phyloP scores from a whole-genome alignment of 37 sponge, comb jelly and placozoan species.

The Chondrosia reniformis region DNA sequence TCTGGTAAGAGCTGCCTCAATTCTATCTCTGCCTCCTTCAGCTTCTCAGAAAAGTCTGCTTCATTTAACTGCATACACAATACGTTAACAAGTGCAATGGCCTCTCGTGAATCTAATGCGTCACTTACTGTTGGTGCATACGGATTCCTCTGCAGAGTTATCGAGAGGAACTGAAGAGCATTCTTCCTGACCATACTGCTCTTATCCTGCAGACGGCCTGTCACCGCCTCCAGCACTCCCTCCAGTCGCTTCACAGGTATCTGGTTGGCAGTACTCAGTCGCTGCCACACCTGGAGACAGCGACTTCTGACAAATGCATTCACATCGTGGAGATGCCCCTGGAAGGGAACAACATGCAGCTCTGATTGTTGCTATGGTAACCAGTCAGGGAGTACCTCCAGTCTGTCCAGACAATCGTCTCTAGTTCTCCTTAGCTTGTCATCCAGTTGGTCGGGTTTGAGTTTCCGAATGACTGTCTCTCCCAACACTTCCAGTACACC shows the following conservation, averaged over 20 bases:
- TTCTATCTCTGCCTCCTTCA: slow-evolving; percentile 29
- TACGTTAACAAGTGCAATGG: neutral
- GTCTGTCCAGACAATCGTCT: slow-evolving; percentile 60
- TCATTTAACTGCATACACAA: slow-evolving; percentile 12
- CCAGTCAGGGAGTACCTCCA: too few relatives aligned
- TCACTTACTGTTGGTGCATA: slow-evolving; percentile 38
- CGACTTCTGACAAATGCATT: slow-evolving; percentile 96
- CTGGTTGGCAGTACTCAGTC: slow-evolving; percentile 51
- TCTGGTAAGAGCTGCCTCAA: slow-evolving; percentile 33
- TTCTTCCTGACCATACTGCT: slow-evolving; percentile 76
- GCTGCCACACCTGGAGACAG: slow-evolving; percentile 71
- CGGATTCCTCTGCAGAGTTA: slow-evolving; percentile 68
- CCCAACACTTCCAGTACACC: slow-evolving; percentile 78
- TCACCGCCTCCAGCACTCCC: slow-evolving; percentile 37
- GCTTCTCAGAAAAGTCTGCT: slow-evolving; percentile 33
- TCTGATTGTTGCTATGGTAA: too few relatives aligned
- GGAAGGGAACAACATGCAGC: too few relatives aligned
- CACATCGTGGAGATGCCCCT: slow-evolving; percentile 86
- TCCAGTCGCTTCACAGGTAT: slow-evolving; percentile 68
- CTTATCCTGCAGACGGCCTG: slow-evolving; percentile 78
- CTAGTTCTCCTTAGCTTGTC: slow-evolving; percentile 34
- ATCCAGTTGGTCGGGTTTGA: slow-evolving; percentile 5
- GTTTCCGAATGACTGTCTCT: slow-evolving; percentile 36
- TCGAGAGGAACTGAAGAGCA: slow-evolving; percentile 73
- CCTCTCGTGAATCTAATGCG: neutral